These are phyloP conservation scores for Panthera tigris DNA, from an alignment of 2,113 vertebrate species.

Conservation along the genomic window DNA sequence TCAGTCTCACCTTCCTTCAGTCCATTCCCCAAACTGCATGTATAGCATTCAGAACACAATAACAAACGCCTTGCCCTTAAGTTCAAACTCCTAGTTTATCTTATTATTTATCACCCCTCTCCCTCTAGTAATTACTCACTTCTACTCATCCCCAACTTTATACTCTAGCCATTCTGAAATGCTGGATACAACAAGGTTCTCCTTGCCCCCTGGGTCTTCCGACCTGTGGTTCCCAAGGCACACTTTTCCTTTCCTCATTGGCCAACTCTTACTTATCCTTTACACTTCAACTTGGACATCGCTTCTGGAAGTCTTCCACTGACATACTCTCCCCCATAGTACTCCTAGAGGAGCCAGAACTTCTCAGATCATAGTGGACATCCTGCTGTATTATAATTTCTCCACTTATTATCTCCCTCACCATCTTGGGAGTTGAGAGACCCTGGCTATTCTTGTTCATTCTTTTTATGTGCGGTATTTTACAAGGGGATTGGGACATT, in stretches of 20 bases:
- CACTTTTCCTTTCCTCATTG: neutral
- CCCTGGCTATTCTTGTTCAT: neutral
- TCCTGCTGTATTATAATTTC: neutral
- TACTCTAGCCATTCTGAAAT: neutral
- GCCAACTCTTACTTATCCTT: neutral
- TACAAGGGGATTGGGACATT: neutral
- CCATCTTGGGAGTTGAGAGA: neutral
- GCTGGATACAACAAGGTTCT: neutral
- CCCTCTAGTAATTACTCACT: fast-evolving
- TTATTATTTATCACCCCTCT: neutral
- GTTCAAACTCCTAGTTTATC: neutral
- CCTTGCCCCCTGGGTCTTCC: neutral
- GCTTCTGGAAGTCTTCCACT: neutral
- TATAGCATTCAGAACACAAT: neutral
- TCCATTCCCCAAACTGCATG: neutral
- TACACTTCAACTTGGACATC: neutral
- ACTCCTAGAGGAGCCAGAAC: no score
- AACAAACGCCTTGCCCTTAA: neutral
- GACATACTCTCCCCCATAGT: no score
- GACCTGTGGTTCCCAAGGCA: neutral
- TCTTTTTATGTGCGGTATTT: neutral
- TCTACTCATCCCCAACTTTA: neutral
- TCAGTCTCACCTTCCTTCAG: neutral
- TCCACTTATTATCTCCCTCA: neutral
- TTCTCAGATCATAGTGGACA: neutral